Base-by-base conservation (phyloP, 2,113 vertebrate genomes). In the Microtus oregoni region DNA sequence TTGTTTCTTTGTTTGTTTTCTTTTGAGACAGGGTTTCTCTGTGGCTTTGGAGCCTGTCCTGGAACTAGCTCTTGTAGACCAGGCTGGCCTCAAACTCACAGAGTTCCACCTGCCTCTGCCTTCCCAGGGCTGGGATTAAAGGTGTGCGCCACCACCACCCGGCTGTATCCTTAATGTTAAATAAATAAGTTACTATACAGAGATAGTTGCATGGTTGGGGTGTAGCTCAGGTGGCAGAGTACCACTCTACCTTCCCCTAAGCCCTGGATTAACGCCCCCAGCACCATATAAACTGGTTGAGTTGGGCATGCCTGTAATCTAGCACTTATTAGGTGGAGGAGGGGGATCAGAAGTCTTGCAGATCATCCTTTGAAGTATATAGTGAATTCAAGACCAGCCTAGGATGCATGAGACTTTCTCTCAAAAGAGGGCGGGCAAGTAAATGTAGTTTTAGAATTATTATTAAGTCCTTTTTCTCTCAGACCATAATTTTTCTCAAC, bases 401-500 rank as follows among this genome's bases (percentile, higher is more conserved):
- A 24, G 47, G 1, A 55, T 55, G 20, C 47, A 38, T 72, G 35
- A 88, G 68, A 55, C 26, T 35, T 24, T 58, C 9, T 89, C 14
- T 61, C 15, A 75, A 28, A 28, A 61, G 9, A 32, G 14, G 12
- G 67, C 2, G 5, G 5, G 63, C 65, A 82, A 15, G 65, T 13
- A 93, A 85, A 63, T 13, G n/a, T 68, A 55, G 67, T 87, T 79
- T 44, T 50, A 93, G 75, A 83, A 92, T 89, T 70, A 90, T n/a
- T 22, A 44, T 38, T 35, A 83, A 24, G 38, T 67, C 32, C 35
- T 67, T 50, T 75, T 47, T 92, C 30, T 77, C 58, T 68, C 65
- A 92, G 35, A 35, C 63, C 35, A 86, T 17, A 22, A 3, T 92
- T 89, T 95, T 73, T 93, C 82, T 55, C 78, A 94, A 83, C 78